Base-by-base conservation (phyloP, 2,797 vertebrate species). In the Tangara arthus region DNA sequence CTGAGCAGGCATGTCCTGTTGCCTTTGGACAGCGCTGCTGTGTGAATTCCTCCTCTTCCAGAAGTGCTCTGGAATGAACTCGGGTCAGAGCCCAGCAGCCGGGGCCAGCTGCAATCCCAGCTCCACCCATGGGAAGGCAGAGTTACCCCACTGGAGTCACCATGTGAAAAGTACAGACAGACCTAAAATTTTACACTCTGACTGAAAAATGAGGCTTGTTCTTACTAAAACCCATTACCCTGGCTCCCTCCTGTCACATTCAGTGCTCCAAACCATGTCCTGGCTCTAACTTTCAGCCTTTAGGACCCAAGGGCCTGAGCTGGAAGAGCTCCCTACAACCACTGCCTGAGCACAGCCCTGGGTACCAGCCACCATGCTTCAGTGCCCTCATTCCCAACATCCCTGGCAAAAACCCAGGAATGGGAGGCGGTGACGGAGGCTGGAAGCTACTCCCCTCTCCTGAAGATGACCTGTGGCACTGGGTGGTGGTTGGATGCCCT, bases 101-200 rank as follows among this genome's bases (percentile, higher is more conserved):
- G 34, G 39, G 61, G 57, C 82, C 80, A 82, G 77, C 83, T 93
- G 94, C 95, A 96, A 82, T 95, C 91, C 93, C 93, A 89, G 81
- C 60, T 92, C 56, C 89, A 87, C 91, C 95, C 95, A 64, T 73
- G 73, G 39, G 89, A 96, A 92, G 85, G 85, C 93, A 91, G 89
- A 94, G 55, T 90, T 87, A 94, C 59, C 70, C 85, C 88, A 66
- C 42, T 66, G 90, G 59, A 91, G 9, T 91, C 61, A 69, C 32
- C 23, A 14, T 1, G 28, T 28, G 47, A n/a, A 68, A 81, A 59
- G 65, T 39, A 75, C 5, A 50, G 3, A 53, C 9, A 88, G 50
- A 47, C 80, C 37, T 65, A 83, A 90, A 90, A 73, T 57, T 42
- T 49, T 52, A 66, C 66, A 28, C 32, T 78, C 35, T 71, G 64